phyloP scores from a whole-genome alignment of 2,797 vertebrate species.

The Sciaenops ocellatus region DNA sequence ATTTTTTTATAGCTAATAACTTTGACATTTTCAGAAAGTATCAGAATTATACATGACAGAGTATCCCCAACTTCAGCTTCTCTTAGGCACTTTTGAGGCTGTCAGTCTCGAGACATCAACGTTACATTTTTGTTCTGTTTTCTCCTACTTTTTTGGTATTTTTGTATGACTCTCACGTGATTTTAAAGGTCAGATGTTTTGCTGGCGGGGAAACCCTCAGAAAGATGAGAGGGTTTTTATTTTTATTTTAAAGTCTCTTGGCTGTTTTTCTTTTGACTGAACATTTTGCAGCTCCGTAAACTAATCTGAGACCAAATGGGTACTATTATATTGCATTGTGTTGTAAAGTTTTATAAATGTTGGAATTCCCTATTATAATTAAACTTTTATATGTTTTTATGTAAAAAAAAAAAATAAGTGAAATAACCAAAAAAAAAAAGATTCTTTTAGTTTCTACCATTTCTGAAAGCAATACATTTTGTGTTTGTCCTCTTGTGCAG shows the following conservation, averaged over 20 bases:
- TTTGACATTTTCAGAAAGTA: neutral
- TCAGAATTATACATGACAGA: neutral
- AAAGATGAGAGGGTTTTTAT: conserved; percentile 14
- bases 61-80: conserved; percentile 27
- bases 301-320: conserved; percentile 82
- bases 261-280: conserved; percentile 67
- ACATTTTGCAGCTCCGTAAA: conserved; percentile 73
- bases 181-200: conserved; percentile 60
- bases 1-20: conserved; percentile 9
- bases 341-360: conserved; percentile 87
- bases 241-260: conserved; percentile 21
- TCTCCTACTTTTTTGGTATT: conserved; percentile 18
- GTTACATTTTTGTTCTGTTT: conserved; percentile 36
- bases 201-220: conserved; percentile 53
- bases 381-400: conserved; percentile 87
- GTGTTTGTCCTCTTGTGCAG: conserved; percentile 63
- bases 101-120: conserved; percentile 33
- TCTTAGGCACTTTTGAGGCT: conserved; percentile 77
- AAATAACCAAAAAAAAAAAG: conserved; percentile 41
- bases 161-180: conserved; percentile 33
- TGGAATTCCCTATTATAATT: conserved; percentile 77
- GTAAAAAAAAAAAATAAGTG: conserved; percentile 65
- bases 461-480: conserved; percentile 78
- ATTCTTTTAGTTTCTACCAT: conserved; percentile 66
- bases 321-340: conserved; percentile 83